Evolutionary conservation across 2,888 invertebrate species (phyloP), one percentile per base, ranked within the genome.

Genomic region (Oligia latruncula): DNA sequence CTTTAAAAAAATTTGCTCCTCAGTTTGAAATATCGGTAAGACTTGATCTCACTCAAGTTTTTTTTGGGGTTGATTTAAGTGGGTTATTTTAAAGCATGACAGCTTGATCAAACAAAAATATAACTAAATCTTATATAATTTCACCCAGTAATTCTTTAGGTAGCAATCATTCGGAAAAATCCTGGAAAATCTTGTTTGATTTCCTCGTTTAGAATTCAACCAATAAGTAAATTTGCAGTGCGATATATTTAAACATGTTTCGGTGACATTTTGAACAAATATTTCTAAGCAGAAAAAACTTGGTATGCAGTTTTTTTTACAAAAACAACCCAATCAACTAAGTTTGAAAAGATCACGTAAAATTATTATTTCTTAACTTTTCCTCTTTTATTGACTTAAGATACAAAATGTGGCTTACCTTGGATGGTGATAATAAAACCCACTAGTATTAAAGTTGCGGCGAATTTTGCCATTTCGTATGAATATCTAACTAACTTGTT

Each of bases 401-500:
- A 71, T 70, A 74, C 5, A 79, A 78, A 55, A 78, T 77, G 77
- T 89, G 20, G 87, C 92, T 93, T 90, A 93, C 93, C 93, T 92
- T 93, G 92, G 74, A 85, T 86, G 68, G 83, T 76, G 77, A 88
- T 87, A 81, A 91, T 84, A 77, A 89, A 68, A 78, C 81, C 88
- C 78, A 91, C 87, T 73, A 90, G 29, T 74, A 91, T 82, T 80
- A 92, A 74, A 46, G 76, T 81, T 71, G 90, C 78, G 43, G 85
- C 79, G 81, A 92, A 84, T 90, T 90, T 93, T 67, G 90, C 71
- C 93, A 93, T 93, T 89, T 89, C 84, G 76, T 80, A 76, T 65
- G 70, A 84, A 88, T 87, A 62, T 66, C n/a, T 58, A 80, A 82
- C 40, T 58, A 71, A 71, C 46, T 60, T 2, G 78, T 74, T 83